phyloP scores from a whole-genome alignment of 2,888 invertebrate genomes.

The Dyspetes luteomarginatus region DNA sequence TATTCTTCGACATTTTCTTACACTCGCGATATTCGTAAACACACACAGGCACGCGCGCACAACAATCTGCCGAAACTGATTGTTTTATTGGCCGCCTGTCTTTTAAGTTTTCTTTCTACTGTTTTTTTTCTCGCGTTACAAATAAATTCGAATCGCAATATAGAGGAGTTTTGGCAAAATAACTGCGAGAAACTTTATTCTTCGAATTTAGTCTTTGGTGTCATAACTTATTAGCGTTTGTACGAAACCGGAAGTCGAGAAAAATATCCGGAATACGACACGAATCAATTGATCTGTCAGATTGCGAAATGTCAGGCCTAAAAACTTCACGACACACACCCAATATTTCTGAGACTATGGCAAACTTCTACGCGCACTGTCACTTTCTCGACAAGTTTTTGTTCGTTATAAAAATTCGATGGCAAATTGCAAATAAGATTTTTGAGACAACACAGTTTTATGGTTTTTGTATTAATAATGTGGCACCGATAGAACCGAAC shows the following conservation, averaged over 20 bases:
- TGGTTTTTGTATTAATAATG: background rate
- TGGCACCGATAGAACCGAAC: slow-evolving; percentile 28
- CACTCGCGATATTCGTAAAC: slow-evolving; percentile 13
- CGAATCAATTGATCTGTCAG: background rate
- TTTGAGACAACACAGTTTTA: background rate
- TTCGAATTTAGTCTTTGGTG: slow-evolving; percentile 35
- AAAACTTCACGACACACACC: background rate
- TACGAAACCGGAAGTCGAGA: background rate
- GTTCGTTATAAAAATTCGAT: background rate
- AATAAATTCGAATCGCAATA: background rate
- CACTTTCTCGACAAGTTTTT: background rate
- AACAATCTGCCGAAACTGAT: background rate
- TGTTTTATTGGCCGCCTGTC: background rate
- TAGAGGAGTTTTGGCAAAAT: background rate
- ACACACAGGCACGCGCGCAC: too few relatives aligned
- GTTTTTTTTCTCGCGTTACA: background rate
- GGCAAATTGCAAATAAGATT: background rate
- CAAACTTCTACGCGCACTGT: background rate
- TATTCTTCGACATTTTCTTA: slow-evolving; percentile 93
- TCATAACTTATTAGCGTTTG: slow-evolving; percentile 42
- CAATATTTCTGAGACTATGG: background rate
- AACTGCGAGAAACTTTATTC: slow-evolving; percentile 9
- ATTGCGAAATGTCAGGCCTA: background rate
- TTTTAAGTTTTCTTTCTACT: background rate
- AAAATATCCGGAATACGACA: background rate